Evolutionary conservation across 2,888 invertebrate species (phyloP).

Genomic region (Morpho achilles): DNA sequence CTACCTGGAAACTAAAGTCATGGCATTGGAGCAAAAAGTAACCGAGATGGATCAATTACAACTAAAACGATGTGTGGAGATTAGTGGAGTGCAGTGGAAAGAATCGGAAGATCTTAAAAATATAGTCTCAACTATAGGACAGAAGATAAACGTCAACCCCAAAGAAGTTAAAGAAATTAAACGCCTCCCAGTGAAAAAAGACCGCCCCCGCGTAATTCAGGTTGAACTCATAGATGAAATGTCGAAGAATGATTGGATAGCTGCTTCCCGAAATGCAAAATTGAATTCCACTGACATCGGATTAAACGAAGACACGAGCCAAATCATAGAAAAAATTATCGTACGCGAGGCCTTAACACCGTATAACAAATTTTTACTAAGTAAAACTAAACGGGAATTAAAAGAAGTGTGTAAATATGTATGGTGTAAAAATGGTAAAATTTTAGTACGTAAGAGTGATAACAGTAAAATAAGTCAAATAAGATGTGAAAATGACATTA

Average conservation of each 20-base stretch:
- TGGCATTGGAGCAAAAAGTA: conserved; percentile 6
- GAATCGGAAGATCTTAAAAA: conserved; percentile 5
- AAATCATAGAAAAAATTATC: too few relatives aligned
- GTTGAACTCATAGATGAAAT: background rate
- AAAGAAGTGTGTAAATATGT: too few relatives aligned
- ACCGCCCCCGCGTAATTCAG: conserved; percentile 3
- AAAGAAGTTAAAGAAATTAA: conserved; percentile 4
- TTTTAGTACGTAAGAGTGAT: too few relatives aligned
- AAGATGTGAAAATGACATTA: too few relatives aligned
- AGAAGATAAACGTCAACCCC: background rate
- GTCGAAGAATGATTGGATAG: conserved; percentile 2
- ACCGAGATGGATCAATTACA: conserved; percentile 2
- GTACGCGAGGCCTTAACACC: too few relatives aligned
- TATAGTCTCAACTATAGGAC: background rate
- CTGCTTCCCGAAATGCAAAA: background rate
- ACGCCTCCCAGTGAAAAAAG: conserved; percentile 3
- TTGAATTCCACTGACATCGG: background rate
- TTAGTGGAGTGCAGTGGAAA: conserved; percentile 5
- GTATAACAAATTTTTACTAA: too few relatives aligned
- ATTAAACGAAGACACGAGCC: conserved; percentile 9
- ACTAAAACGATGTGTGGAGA: conserved; percentile 4
- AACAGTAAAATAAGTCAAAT: too few relatives aligned
- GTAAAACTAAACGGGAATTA: too few relatives aligned
- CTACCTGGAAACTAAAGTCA: conserved; percentile 9
- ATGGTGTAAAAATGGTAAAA: too few relatives aligned